Conservation (phyloP, 1,140 invertebrate species). For the Lasioglossum albipes region DNA sequence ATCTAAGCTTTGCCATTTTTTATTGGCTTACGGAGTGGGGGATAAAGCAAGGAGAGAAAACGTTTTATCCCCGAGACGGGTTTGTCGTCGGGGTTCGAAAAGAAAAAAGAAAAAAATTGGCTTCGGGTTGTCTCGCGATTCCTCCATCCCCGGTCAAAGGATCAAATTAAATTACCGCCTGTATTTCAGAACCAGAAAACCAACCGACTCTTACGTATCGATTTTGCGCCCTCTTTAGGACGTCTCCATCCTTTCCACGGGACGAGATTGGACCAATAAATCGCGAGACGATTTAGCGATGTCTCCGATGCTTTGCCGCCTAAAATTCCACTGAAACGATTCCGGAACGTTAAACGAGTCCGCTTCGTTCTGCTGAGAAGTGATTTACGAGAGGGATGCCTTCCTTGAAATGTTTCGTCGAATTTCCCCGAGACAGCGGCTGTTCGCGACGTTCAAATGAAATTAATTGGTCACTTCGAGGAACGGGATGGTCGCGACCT, state of each 20-base stretch:
- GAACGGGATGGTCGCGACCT: no score
- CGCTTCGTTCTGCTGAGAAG: no score
- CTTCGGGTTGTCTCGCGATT: no score
- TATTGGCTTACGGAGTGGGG: background rate
- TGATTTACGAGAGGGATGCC: background rate
- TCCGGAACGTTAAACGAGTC: background rate
- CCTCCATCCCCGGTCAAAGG: background rate
- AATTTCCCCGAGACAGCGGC: no score
- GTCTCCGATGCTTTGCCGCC: background rate
- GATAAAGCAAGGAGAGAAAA: background rate
- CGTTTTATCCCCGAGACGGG: background rate
- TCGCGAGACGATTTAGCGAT: conserved; percentile 1
- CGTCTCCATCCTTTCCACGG: background rate
- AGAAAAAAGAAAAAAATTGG: background rate
- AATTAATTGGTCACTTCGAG: background rate
- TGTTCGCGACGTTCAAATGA: background rate
- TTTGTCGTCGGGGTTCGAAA: no score
- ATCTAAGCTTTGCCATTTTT: background rate
- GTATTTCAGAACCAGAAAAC: conserved; percentile 10
- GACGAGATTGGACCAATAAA: conserved; percentile 14
- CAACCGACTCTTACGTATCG: conserved; percentile 8
- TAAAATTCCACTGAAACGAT: background rate
- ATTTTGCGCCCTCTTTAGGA: background rate
- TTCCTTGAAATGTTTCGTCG: background rate
- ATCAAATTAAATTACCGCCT: conserved; percentile 39